Evolutionary conservation across 2,888 invertebrate species (phyloP).

Genomic region (Agrochola circellaris): DNA sequence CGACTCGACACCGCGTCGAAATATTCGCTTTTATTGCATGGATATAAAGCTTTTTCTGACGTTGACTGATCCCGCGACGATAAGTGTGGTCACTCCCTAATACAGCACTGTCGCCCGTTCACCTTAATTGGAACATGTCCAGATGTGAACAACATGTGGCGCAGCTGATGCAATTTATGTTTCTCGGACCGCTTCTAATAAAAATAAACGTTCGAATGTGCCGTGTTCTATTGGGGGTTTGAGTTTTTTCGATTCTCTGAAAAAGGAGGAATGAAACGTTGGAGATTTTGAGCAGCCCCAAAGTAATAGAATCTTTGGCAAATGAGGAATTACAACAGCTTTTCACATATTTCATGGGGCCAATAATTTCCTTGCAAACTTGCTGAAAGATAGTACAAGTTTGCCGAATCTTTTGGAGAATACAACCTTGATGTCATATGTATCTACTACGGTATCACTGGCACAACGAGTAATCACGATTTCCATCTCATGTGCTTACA

Average conservation of each 20-base stretch:
- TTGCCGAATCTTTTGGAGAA: background rate
- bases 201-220: background rate
- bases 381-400: background rate
- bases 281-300: background rate
- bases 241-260: background rate
- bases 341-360: background rate
- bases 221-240: background rate
- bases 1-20: background rate
- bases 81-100: background rate
- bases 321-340: background rate
- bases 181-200: background rate
- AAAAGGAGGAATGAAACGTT: background rate
- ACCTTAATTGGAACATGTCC: slow-evolving; percentile 46
- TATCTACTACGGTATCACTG: background rate
- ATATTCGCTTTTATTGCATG: background rate
- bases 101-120: background rate
- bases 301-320: background rate
- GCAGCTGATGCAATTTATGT: slow-evolving; percentile 21
- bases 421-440: background rate
- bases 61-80: background rate
- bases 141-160: slow-evolving; percentile 23
- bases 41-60: background rate
- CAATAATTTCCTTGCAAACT: background rate
- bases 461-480: background rate
- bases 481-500: background rate